Base-by-base conservation (phyloP, 2,888 invertebrate species). In the Smittia sp. region DNA sequence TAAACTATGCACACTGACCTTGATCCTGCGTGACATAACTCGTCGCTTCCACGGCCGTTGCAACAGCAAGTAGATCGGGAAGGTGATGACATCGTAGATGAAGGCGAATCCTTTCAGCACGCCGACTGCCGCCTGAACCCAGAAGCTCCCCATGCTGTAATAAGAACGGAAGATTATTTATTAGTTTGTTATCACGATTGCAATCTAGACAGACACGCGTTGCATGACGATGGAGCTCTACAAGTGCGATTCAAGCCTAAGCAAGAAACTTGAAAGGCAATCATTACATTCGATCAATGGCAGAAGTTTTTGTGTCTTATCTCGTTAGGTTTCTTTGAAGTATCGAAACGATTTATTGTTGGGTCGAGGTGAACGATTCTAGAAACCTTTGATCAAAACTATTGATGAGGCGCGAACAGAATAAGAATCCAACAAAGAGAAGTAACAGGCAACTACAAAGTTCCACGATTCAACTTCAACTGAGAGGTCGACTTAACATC, bases 21-120 rank as follows among this genome's bases (percentile, higher is more conserved):
- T 94, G 77, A 91, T 87, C 78, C 90, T 86, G 76, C 91, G 85
- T 65, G 92, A 90, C 74, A 90, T 85, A 75, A 89, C 87, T 76
- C 92, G 87, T 79, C 90, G 89, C 81, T 89, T 88, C 95, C 95
- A 96, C 75, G 96, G 95, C 79, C 90, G 86, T 83, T 95, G 95
- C 76, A 93, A 83, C 76, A 96, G 84, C 78, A 94, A 88, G 84
- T 95, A 96, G 27, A 96, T 88, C 75, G 97, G 94, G 84, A 93
- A 92, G 75, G 96, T 93, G 79, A 97, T 84, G 79, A 96, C 87
- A 82, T 97, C 96, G 84, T 91, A 95, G 76, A 96, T 87, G 81
- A 94, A 90, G 77, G 92, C 89, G 77, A 94, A 85, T 70, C 90
- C 90, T 81, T 90, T 90, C 79, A 94, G 87, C 77, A 92, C 90